Conservation (phyloP, 2,888 invertebrate species). For the Enchytraeus crypticus region DNA sequence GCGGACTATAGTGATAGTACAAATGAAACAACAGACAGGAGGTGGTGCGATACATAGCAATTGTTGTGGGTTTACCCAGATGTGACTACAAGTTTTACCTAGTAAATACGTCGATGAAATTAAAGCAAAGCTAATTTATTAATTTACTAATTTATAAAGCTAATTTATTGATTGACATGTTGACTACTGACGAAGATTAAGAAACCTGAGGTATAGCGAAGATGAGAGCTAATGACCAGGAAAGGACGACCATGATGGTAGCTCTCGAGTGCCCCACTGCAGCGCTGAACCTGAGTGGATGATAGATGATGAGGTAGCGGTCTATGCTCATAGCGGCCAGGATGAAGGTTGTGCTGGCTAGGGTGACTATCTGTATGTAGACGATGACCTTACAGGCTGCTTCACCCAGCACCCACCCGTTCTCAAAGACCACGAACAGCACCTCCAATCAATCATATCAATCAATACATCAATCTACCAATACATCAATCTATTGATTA, state of each 20-base stretch:
- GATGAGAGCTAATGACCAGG: constrained; percentile 47
- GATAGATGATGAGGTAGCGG: constrained; percentile 48
- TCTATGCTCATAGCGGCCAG: constrained; percentile 50
- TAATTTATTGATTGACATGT: too few species aligned
- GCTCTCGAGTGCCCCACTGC: constrained; percentile 39
- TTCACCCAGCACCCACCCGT: constrained; percentile 32
- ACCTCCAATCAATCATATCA: constrained; percentile 36
- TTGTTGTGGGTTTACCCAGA: too few species aligned
- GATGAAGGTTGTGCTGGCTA: constrained; percentile 50
- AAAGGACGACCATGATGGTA: constrained; percentile 39
- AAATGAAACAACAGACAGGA: too few species aligned
- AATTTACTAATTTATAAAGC: too few species aligned
- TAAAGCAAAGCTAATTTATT: too few species aligned
- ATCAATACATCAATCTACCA: too few species aligned
- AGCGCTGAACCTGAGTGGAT: constrained; percentile 41
- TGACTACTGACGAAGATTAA: background rate
- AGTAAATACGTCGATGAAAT: too few species aligned
- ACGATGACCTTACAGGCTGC: constrained; percentile 47
- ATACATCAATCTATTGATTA: too few species aligned
- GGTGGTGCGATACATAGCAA: too few species aligned
- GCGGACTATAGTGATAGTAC: too few species aligned
- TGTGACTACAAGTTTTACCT: too few species aligned
- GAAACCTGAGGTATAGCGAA: constrained; percentile 42
- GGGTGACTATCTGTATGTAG: constrained; percentile 48
- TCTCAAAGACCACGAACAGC: constrained; percentile 11